A percentile compares a stretch with the other conserved stretches of the same genome.
Conservation (phyloP, 1,140 invertebrate genomes). For the Drosophila ironensis region DNA sequence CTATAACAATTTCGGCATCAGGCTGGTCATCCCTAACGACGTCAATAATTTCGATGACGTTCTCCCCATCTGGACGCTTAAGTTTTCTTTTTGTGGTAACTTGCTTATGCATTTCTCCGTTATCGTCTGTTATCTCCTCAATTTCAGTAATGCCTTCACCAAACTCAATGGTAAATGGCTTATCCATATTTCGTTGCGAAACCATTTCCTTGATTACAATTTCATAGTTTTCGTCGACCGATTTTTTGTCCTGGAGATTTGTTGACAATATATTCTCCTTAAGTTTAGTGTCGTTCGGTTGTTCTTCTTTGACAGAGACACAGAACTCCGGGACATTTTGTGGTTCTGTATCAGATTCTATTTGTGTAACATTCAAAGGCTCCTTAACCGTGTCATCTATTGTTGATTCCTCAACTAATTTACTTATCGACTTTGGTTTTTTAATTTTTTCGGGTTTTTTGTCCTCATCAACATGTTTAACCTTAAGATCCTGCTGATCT, state of each 20-base stretch:
- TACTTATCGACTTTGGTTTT: constrained; percentile 73
- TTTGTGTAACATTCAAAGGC: constrained; percentile 21
- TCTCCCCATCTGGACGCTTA: constrained; percentile 73
- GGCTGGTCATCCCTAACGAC: constrained; percentile 80
- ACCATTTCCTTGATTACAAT: constrained; percentile 47
- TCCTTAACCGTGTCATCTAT: constrained; percentile 14
- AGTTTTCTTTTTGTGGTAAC: constrained; percentile 82
- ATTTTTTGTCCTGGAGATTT: constrained; percentile 1
- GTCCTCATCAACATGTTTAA: constrained; percentile 1
- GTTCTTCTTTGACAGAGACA: constrained; percentile 34
- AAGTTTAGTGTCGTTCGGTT: constrained; percentile 35
- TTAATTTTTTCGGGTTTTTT: constrained; percentile 50
- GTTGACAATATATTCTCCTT: too few relatives aligned
- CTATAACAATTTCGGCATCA: constrained; percentile 76
- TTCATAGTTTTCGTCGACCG: constrained; percentile 29
- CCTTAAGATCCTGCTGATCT: constrained; percentile 18
- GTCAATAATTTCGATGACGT: constrained; percentile 81
- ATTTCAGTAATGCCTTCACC: constrained; percentile 68
- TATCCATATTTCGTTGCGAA: constrained; percentile 20
- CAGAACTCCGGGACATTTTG: constrained; percentile 16
- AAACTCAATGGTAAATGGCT: constrained; percentile 48
- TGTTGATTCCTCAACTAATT: constrained; percentile 35
- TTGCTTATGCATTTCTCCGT: constrained; percentile 76
- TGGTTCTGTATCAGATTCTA: constrained; percentile 47
- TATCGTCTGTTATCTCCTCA: constrained; percentile 59